A percentile compares a stretch with the other conserved stretches of the same genome.
Evolutionary conservation across 2,888 invertebrate genomes (phyloP).

Genomic region (Hipparchia semele): DNA sequence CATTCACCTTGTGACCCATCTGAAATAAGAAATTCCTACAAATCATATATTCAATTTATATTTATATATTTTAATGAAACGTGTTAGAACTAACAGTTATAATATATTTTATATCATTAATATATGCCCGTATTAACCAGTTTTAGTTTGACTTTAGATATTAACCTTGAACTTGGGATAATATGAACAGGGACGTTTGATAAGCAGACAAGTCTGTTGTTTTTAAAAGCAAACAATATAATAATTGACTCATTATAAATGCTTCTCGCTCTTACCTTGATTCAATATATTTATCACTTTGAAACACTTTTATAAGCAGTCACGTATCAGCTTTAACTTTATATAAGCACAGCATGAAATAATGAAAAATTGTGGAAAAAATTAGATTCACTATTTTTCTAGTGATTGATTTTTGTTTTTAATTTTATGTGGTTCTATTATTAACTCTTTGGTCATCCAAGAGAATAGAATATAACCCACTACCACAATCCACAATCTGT

Average conservation of each 20-base stretch:
- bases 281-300: background rate
- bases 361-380: too few species aligned
- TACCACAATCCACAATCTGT: too few species aligned
- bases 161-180: slow-evolving; percentile 59
- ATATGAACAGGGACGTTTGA: slow-evolving; percentile 43
- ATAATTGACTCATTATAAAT: background rate
- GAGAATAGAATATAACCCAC: too few species aligned
- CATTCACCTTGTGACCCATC: slow-evolving; percentile 67
- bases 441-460: too few species aligned
- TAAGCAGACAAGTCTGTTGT: background rate
- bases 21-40: slow-evolving; percentile 49
- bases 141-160: slow-evolving; percentile 37
- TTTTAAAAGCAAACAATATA: background rate
- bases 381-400: too few species aligned
- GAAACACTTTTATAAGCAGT: background rate
- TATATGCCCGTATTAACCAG: slow-evolving; percentile 35
- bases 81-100: slow-evolving; percentile 42
- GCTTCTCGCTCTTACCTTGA: slow-evolving; percentile 2
- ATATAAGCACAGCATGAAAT: too few species aligned
- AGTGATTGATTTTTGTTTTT: too few species aligned
- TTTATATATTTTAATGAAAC: slow-evolving; percentile 9
- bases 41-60: background rate
- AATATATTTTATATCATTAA: background rate
- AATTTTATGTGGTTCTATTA: too few species aligned
- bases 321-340: too few species aligned